Conservation (phyloP, 2,797 vertebrate species). For the Pseudochirops cupreus region DNA sequence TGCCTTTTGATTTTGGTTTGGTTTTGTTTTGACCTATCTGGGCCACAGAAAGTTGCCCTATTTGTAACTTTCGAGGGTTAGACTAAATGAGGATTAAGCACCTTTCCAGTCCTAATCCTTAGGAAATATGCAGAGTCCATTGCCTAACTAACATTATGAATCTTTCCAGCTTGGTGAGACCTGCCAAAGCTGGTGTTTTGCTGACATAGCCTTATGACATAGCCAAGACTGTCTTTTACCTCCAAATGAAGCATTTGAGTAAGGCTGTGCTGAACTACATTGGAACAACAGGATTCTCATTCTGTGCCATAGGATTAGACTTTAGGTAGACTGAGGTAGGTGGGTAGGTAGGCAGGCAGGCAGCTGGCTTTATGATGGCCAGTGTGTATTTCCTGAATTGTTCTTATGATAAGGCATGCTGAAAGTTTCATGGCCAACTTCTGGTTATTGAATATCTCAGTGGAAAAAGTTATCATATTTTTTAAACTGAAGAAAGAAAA, state of each 20-base stretch:
- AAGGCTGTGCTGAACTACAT: neutral
- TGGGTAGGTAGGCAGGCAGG: neutral
- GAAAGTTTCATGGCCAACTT: neutral
- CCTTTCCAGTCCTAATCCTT: neutral
- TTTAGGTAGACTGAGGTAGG: neutral
- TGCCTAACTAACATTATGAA: neutral
- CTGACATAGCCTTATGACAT: neutral
- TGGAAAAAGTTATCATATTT: neutral
- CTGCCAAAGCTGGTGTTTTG: neutral
- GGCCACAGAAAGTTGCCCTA: neutral
- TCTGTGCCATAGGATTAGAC: neutral
- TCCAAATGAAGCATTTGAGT: neutral
- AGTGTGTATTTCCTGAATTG: neutral
- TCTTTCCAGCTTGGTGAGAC: neutral
- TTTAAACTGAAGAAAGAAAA: neutral
- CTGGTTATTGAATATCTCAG: neutral
- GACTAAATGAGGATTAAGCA: neutral
- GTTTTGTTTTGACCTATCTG: neutral
- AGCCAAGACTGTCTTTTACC: neutral
- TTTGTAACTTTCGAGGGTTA: neutral
- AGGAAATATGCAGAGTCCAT: neutral
- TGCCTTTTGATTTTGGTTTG: too few relatives aligned
- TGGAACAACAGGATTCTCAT: conserved; percentile 11
- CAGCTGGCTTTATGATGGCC: neutral
- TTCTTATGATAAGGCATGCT: neutral